A percentile compares a stretch with the other conserved stretches of the same genome.
These are phyloP conservation scores for Nannoperca obscura DNA, from an alignment of 2,797 vertebrate genomes.

Conservation along the genomic window DNA sequence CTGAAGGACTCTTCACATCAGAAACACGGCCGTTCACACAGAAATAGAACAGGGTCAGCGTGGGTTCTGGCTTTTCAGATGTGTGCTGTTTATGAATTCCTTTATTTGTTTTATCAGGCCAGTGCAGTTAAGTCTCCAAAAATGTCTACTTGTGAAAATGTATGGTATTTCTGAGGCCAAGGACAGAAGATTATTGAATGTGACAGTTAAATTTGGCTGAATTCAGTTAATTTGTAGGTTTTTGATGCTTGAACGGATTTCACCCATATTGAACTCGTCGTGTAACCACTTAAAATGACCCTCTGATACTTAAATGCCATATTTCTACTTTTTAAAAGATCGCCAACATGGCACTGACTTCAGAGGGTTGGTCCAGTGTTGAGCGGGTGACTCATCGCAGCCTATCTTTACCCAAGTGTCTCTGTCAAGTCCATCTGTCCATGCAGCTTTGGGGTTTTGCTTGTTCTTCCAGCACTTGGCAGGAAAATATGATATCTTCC, in stretches of 20 bases:
- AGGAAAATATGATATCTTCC: conserved; percentile 74
- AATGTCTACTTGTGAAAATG: conserved; percentile 29
- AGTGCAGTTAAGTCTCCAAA: conserved; percentile 36
- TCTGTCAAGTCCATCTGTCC: conserved; percentile 55
- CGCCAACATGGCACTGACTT: conserved; percentile 63
- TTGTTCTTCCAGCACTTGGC: conserved; percentile 68
- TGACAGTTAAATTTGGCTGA: conserved; percentile 50
- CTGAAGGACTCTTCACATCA: conserved; percentile 61
- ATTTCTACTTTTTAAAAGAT: conserved; percentile 52
- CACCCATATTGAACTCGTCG: conserved; percentile 31
- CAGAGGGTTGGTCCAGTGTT: conserved; percentile 34
- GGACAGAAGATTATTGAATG: conserved; percentile 47
- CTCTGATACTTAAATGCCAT: conserved; percentile 37
- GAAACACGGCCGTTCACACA: conserved; percentile 27
- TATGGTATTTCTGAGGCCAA: conserved; percentile 19
- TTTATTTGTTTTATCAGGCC: conserved; percentile 55
- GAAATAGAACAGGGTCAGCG: conserved; percentile 48
- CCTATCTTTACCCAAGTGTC: conserved; percentile 66
- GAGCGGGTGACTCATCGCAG: conserved; percentile 70
- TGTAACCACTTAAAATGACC: conserved; percentile 57
- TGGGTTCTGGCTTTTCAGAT: conserved; percentile 46
- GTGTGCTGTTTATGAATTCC: conserved; percentile 52
- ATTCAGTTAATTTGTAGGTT: conserved; percentile 41
- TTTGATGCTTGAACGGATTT: conserved; percentile 45
- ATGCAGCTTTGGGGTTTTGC: conserved; percentile 68